Evolutionary conservation across 2,797 vertebrate genomes (phyloP), one percentile per base, ranked within the genome.

Genomic region (Sarcophilus harrisii): DNA sequence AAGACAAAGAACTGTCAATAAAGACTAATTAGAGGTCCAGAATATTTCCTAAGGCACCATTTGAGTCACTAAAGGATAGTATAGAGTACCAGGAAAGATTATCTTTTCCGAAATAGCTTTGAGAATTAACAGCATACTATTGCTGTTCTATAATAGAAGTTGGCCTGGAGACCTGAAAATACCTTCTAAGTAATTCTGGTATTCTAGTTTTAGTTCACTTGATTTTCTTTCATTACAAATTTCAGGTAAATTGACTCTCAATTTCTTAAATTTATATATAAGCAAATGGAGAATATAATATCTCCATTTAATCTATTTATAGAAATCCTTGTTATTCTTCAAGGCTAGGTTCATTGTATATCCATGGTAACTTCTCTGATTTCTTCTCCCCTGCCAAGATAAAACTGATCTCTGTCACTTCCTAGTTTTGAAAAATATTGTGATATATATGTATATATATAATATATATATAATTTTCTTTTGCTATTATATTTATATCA

Each of bases 41-140:
- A 73, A 38, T 73, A 73, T 73, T 73, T 73, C 62, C 62, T 38
- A 73, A 38, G 62, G 32, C 62, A 73, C 32, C 62, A 73, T n/a
- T n/a, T n/a, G 62, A 73, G 62, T 73, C 32, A 73, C 18, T 73
- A 58, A 92, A 93, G 90, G 54, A 87, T 92, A 90, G 11, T 58
- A 9, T 45, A 90, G 90, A 92, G 57, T 90, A 13, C 18, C 90
- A 38, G 95, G 92, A 95, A 95, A 81, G 6, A 73, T 95, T 92
- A 91, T 91, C 92, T 91, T 94, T 57, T 81, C n/a, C 13, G 16
- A 5, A 94, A 49, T 91, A n/a, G 93, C 52, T 95, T 91, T 93
- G 58, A 96, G 30, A 93, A 92, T 95, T 16, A 55, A 32, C 5
- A 73, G 16, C 62, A 73, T 21, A 18, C 4, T 21, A 73, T 38